These are phyloP conservation scores for Phrynocephalus versicolor DNA, from an alignment of 2,113 vertebrate genomes.

Conservation along the genomic window DNA sequence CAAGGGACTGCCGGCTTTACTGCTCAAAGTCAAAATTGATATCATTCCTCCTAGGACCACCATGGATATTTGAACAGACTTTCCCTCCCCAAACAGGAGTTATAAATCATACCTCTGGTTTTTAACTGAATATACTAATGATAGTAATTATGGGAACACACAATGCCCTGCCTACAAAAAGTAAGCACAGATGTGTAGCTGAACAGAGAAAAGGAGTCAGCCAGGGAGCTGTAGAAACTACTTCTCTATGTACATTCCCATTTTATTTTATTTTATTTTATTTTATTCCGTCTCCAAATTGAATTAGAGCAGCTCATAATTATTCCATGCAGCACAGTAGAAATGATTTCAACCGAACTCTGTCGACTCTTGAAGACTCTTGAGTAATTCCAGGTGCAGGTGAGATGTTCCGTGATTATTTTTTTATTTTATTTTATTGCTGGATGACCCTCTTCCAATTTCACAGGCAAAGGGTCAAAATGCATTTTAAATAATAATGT, in stretches of 20 bases:
- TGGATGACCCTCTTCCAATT: slow-evolving; percentile 26
- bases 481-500: slow-evolving; percentile 33
- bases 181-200: neutral
- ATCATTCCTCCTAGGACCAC: neutral
- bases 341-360: slow-evolving; percentile 29
- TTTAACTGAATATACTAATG: slow-evolving; percentile 8
- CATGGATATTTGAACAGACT: neutral
- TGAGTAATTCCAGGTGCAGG: slow-evolving; percentile 28
- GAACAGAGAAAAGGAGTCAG: neutral
- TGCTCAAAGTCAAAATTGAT: neutral
- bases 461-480: slow-evolving; percentile 36
- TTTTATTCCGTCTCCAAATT: neutral
- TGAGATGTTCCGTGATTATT: slow-evolving; percentile 23
- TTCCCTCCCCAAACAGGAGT: slow-evolving; percentile 11
- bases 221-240: neutral
- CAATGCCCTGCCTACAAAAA: neutral
- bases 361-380: slow-evolving; percentile 19
- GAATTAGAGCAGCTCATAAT: slow-evolving; percentile 21
- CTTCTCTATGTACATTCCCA: neutral
- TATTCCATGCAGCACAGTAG: slow-evolving; percentile 15
- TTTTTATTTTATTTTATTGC: slow-evolving; percentile 10
- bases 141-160: slow-evolving; percentile 1
- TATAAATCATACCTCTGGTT: slow-evolving; percentile 5
- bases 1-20: neutral
- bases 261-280: slow-evolving; percentile 2